Conservation (phyloP, 2,797 vertebrate genomes). For the Pygocentrus nattereri region DNA sequence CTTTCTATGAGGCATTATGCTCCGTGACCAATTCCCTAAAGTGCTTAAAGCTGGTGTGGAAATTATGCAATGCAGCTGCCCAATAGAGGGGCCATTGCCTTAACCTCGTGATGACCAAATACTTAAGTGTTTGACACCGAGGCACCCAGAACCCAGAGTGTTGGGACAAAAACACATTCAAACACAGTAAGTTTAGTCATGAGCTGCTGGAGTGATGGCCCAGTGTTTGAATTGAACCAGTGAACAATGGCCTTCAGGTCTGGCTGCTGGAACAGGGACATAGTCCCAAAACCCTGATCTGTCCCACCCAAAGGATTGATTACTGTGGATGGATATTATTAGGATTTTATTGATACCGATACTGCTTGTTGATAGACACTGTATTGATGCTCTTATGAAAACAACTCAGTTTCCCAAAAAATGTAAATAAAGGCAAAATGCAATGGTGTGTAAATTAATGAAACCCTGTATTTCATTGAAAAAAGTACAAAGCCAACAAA, state of each 20-base stretch:
- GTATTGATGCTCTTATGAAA: too few species aligned
- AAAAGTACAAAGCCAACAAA: too few species aligned
- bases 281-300: too few species aligned
- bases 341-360: too few species aligned
- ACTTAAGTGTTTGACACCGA: neutral
- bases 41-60: slow-evolving; percentile 72
- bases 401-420: too few species aligned
- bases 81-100: slow-evolving; percentile 10
- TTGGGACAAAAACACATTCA: neutral
- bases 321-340: too few species aligned
- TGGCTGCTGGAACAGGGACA: too few species aligned
- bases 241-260: neutral
- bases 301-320: too few species aligned
- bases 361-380: too few species aligned
- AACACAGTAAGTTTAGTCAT: neutral
- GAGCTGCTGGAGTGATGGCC: neutral
- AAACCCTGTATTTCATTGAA: too few species aligned
- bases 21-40: slow-evolving; percentile 59
- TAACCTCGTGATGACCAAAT: slow-evolving; percentile 28
- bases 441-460: too few species aligned
- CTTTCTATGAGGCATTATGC: slow-evolving; percentile 34
- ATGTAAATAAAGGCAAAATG: too few species aligned
- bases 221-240: neutral
- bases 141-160: neutral
- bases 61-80: slow-evolving; percentile 71